Base-by-base conservation (phyloP, 92 coral and sea anemone species). In the Montipora capitata region DNA sequence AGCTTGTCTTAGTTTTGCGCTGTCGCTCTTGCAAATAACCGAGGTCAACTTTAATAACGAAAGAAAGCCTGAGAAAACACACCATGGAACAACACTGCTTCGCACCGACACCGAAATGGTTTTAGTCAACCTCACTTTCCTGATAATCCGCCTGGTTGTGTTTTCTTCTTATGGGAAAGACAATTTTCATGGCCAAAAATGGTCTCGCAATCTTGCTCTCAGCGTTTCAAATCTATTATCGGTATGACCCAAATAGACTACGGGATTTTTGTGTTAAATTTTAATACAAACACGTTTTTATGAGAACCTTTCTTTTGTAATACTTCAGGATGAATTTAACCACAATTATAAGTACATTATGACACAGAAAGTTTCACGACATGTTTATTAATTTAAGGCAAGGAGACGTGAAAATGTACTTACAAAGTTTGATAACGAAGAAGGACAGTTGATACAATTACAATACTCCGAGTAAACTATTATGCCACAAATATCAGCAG, bases 101-200 rank as follows among this genome's bases (percentile, higher is more conserved):
- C 0, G 64, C 64, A 58, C 14, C 12, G 0, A 2, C n/a, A 4
- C n/a, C 4, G 64, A 58, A 12, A 58, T 58, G 64, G 15, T 58
- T 58, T 14, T 16, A 9, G 14, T 67, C 42, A 67, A 67, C 39
- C 15, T 67, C 4, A 44, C 13, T 14, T 67, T 67, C 18, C 6
- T 67, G 45, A 11, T 67, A 3, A 27, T 35, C 3, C 72, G 72
- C 9, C 5, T 39, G 72, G 4, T 35, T 7, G 20, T 67, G 39
- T 67, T 67, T 3, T 27, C 12, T n/a, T 4, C 8, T 13, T 67
- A 67, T 10, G 40, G 40, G 13, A 67, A 67, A 27, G 72, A 67
- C 68, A 6, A 63, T 63, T 0, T 39, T 78, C 72, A 78, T 78
- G 11, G 70, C 82, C 12, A 78, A 78, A 49, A 78, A 27, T 27